Percentiles rank a stretch among this genome's conserved stretches.
phyloP scores from a whole-genome alignment of 2,888 invertebrate species.

The Trissonchulus latispiculum region DNA sequence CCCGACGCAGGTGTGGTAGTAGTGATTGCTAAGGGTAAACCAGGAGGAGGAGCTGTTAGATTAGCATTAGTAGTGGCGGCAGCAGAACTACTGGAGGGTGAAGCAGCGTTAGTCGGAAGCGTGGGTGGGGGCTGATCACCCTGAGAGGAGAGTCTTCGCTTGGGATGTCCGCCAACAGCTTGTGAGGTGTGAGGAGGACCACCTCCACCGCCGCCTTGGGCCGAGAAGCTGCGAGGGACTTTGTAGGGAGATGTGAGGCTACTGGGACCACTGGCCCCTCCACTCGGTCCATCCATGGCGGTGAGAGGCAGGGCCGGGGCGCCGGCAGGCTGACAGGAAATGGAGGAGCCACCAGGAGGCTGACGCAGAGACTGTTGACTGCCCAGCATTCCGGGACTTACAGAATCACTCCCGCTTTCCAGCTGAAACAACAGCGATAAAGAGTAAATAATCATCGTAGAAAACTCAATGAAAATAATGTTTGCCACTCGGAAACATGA shows the following conservation, averaged over 20 bases:
- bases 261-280: background rate
- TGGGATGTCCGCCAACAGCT: background rate
- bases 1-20: background rate
- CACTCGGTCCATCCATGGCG: background rate
- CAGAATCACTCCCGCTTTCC: background rate
- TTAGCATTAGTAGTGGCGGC: background rate
- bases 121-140: background rate
- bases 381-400: constrained; percentile 12
- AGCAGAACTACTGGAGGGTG: background rate
- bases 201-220: constrained; percentile 5
- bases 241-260: constrained; percentile 14
- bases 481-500: no score
- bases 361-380: background rate
- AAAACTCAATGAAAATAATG: no score
- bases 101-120: background rate
- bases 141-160: constrained; percentile 8
- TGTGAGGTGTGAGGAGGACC: background rate
- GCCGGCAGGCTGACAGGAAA: background rate
- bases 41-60: background rate
- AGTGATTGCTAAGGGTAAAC: background rate
- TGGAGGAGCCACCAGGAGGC: background rate
- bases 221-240: constrained; percentile 18
- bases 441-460: no score
- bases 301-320: background rate
- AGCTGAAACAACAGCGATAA: no score